Evolutionary conservation across 92 coral and sea anemone species (phyloP).

Genomic region (Palythoa caribaeorum): DNA sequence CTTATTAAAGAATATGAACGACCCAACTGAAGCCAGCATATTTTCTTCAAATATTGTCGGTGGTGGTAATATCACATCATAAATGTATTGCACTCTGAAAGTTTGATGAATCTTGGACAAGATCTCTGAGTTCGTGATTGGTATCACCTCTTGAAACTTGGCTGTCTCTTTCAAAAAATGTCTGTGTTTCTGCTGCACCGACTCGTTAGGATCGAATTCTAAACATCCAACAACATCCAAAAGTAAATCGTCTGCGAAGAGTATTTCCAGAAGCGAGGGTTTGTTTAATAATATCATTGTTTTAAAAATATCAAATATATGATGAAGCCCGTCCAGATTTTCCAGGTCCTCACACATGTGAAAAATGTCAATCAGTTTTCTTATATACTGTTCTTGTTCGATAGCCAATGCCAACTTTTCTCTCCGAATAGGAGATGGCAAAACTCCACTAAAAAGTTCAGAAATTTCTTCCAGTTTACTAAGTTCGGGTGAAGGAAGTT

Average conservation of each 20-base stretch:
- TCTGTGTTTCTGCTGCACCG: constrained; percentile 87
- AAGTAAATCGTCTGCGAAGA: constrained; percentile 85
- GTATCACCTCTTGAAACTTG: constrained; percentile 91
- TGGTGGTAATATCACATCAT: constrained; percentile 94
- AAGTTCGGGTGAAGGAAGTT: constrained; percentile 95
- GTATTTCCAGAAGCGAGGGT: constrained; percentile 91
- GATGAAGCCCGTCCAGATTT: constrained; percentile 93
- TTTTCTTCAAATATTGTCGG: constrained; percentile 98
- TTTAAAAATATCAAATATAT: constrained; percentile 94
- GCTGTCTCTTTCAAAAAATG: constrained; percentile 92
- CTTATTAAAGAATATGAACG: constrained; percentile 97
- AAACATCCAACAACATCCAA: constrained; percentile 96
- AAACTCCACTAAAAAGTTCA: constrained; percentile 91
- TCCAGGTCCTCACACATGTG: constrained; percentile 99
- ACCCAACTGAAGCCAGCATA: constrained; percentile 88
- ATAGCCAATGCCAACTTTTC: constrained; percentile 95
- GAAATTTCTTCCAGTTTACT: constrained; percentile 96
- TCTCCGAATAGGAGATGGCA: constrained; percentile 91
- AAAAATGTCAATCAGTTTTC: constrained; percentile 89
- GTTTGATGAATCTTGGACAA: constrained; percentile 97
- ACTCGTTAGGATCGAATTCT: constrained; percentile 88
- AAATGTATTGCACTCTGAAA: constrained; percentile 93
- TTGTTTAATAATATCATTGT: constrained; percentile 95
- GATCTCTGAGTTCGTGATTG: constrained; percentile 92
- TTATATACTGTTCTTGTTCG: constrained; percentile 96